A percentile compares a stretch with the other conserved stretches of the same genome.
Conservation (phyloP, 2,797 vertebrate species). For the Tragelaphus eurycerus region DNA sequence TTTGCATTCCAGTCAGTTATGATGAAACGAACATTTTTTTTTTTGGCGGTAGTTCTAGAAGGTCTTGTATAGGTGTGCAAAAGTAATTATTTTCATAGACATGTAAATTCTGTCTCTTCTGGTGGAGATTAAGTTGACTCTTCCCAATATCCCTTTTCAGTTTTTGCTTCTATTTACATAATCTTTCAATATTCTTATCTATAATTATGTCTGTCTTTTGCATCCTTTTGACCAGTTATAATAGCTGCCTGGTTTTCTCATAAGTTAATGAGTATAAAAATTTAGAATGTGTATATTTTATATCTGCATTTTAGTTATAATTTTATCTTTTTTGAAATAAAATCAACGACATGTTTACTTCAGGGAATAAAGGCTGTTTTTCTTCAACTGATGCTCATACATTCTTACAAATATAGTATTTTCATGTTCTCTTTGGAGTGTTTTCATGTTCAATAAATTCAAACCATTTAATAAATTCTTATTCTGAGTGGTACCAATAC, state of each 20-base stretch:
- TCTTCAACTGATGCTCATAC: background rate
- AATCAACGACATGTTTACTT: rapidly evolving
- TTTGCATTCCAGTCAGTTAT: background rate
- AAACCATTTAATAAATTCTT: background rate
- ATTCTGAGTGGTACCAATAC: background rate
- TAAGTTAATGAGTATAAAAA: background rate
- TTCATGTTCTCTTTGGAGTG: background rate
- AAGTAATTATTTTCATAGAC: background rate
- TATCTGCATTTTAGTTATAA: background rate
- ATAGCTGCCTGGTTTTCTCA: background rate
- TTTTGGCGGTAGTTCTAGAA: background rate
- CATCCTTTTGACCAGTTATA: background rate
- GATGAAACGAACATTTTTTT: background rate
- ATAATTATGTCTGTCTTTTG: background rate
- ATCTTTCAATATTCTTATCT: background rate
- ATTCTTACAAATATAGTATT: background rate
- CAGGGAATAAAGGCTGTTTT: background rate
- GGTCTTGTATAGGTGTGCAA: background rate
- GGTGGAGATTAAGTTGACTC: background rate
- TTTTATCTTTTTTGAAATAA: background rate
- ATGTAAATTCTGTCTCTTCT: background rate
- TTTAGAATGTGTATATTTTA: background rate
- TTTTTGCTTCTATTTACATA: background rate
- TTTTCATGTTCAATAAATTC: background rate
- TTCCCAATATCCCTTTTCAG: background rate